phyloP scores from a whole-genome alignment of 1,140 invertebrate genomes.

The Thaumatotibia leucotreta region DNA sequence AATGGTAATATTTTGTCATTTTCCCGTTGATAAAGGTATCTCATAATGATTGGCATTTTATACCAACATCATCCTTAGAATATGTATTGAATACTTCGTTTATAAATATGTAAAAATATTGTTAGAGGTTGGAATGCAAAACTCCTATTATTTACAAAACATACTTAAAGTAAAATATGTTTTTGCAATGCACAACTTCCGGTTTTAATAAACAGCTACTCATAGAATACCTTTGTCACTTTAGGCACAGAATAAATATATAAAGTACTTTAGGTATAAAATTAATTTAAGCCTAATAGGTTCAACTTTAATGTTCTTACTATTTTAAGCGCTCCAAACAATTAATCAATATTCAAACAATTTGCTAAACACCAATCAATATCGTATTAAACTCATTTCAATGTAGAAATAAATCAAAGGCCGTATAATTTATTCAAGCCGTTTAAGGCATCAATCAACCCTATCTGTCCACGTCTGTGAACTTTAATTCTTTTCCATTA shows the following conservation, averaged over 20 bases:
- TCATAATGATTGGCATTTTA: background rate
- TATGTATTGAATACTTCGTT: too few relatives aligned
- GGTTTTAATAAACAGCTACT: too few relatives aligned
- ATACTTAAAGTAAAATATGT: too few relatives aligned
- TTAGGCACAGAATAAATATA: too few relatives aligned
- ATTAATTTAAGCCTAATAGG: background rate
- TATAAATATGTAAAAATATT: background rate
- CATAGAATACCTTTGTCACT: too few relatives aligned
- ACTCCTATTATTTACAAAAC: background rate
- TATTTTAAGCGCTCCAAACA: background rate
- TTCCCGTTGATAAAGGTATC: background rate
- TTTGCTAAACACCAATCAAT: slow-evolving; percentile 40
- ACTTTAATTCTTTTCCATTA: too few relatives aligned
- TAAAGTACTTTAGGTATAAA: too few relatives aligned
- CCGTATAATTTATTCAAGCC: slow-evolving; percentile 55
- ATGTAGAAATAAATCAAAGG: slow-evolving; percentile 35
- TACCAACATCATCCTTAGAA: too few relatives aligned
- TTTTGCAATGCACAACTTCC: too few relatives aligned
- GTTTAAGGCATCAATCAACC: slow-evolving; percentile 59
- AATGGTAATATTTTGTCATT: slow-evolving; percentile 2
- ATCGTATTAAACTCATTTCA: slow-evolving; percentile 37
- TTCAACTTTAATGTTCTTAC: background rate
- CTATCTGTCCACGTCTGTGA: slow-evolving; percentile 27
- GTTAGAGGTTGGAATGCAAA: background rate
- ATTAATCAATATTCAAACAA: slow-evolving; percentile 45